phyloP scores from a whole-genome alignment of 2,888 invertebrate genomes.

The Eupeodes luniger region DNA sequence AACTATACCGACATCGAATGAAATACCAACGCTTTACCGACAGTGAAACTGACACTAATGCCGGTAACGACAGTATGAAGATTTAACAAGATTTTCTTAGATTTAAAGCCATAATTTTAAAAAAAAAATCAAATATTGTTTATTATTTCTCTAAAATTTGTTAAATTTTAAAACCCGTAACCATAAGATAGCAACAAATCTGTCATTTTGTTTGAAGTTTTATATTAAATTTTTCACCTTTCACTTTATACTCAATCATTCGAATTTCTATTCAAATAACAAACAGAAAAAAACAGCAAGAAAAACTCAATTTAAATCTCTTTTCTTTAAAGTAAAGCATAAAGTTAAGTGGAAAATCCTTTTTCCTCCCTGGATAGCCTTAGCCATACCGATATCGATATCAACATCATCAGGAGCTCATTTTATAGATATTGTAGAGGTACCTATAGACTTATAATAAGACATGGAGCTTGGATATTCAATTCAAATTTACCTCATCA shows the following conservation, averaged over 20 bases:
- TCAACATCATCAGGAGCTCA: not conserved
- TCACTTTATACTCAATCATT: not conserved
- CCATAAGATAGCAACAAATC: not conserved
- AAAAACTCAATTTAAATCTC: not conserved
- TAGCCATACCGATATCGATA: no score
- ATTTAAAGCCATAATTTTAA: no score
- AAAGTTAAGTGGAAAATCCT: not conserved
- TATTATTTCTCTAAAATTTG: no score
- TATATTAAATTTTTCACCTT: not conserved
- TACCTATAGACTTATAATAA: not conserved
- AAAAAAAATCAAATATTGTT: no score
- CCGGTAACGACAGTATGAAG: no score
- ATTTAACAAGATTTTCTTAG: no score
- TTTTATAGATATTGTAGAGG: not conserved
- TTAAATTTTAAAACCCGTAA: not conserved
- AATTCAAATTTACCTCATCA: slow-evolving; percentile 7
- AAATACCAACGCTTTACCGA: no score
- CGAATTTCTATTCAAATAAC: not conserved
- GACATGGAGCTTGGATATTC: not conserved
- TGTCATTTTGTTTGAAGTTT: not conserved
- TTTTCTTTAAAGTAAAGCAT: not conserved
- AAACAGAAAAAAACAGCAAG: not conserved
- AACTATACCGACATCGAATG: no score
- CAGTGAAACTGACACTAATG: no score
- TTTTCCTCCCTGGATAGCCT: not conserved